Evolutionary conservation across 1,140 invertebrate genomes (phyloP), one percentile per base, ranked within the genome.

Genomic region (Lepidotrigona ventralis): DNA sequence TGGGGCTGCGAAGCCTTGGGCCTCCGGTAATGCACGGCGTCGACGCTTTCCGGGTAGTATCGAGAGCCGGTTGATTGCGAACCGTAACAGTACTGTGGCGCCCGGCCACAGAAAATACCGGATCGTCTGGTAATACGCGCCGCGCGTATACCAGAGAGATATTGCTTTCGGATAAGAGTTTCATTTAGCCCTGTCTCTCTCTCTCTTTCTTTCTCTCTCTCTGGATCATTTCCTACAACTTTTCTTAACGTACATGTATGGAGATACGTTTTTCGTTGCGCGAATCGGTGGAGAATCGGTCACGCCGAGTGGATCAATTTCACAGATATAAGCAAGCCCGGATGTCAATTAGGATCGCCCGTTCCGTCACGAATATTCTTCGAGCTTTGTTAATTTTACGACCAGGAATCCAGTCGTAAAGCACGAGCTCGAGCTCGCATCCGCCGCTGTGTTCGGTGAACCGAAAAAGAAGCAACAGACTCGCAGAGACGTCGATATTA

Each of bases 41-140:
- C 85, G 82, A 88, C 84, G 91, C 91, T 91, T 91, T 91, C 91
- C 90, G 86, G 90, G 85, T 91, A 91, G 90, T 91, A 91, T 90
- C 66, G 79, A 87, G 83, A 85, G 89, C 86, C 79, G 84, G 85
- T 89, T 86, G 87, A 90, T 90, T 85, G 85, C 85, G 79, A 88
- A 83, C 79, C 79, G 63, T 70, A 84, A 84, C 81, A 84, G 82
- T 79, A 88, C 82, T 64, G 85, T 19, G 63, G 85, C 81, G 79
- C 84, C 81, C 73, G 29, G 53, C 64, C 64, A 46, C 71, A 83
- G 88, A 89, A 91, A 88, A 90, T 90, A 91, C 85, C 90, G 88
- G 86, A 88, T 88, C 90, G 89, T 74, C 70, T 21, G 75, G 71
- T 79, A 75, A 72, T 84, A 86, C 88, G 84, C 88, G 89, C 86